Evolutionary conservation across 2,113 vertebrate species (phyloP), one percentile per base, ranked within the genome.

Genomic region (Edolisoma coerulescens): DNA sequence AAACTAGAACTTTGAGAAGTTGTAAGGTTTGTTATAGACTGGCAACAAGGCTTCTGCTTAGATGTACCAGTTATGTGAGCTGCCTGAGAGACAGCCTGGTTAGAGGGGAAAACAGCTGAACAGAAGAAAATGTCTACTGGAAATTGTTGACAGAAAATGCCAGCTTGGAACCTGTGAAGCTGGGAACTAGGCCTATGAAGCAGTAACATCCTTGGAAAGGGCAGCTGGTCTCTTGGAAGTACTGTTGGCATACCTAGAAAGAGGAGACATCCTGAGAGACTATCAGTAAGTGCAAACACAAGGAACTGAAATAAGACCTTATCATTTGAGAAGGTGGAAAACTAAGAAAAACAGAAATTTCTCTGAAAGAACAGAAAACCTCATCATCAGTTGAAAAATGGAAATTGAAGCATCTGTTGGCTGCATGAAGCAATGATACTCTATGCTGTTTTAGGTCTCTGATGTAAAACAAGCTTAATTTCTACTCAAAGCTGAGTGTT

Each of bases 21-120:
- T 71, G 42, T 84, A 92, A 95, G 67, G n/a, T 94, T 92, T 92
- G 81, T 84, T 89, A 28, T n/a, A 81, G 50, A 64, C 45, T 70
- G 61, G 16, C 41, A 95, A 75, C 23, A 15, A 96, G 73, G 80
- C 54, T 80, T 76, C 32, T 88, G 20, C 15, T 64, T 69, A 70
- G 20, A 56, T 74, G 8, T 35, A 8, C 10, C 42, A n/a, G 7
- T 47, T 20, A 42, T 22, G 14, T 37, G 13, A 70, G 41, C 28
- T 69, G 33, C 8, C 52, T 75, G 37, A 87, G 79, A 59, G 26
- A 41, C 20, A 67, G 27, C 17, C 30, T 37, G 11, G 3, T 26
- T 79, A 71, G 26, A 57, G 5, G 2, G 7, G 9, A 9, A 68
- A 75, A 53, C 32, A 44, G 32, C n/a, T 67, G 30, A 78, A 60